A percentile compares a stretch with the other conserved stretches of the same genome.
These are phyloP conservation scores for Pammene fasciana DNA, from an alignment of 2,888 invertebrate species.

Conservation along the genomic window DNA sequence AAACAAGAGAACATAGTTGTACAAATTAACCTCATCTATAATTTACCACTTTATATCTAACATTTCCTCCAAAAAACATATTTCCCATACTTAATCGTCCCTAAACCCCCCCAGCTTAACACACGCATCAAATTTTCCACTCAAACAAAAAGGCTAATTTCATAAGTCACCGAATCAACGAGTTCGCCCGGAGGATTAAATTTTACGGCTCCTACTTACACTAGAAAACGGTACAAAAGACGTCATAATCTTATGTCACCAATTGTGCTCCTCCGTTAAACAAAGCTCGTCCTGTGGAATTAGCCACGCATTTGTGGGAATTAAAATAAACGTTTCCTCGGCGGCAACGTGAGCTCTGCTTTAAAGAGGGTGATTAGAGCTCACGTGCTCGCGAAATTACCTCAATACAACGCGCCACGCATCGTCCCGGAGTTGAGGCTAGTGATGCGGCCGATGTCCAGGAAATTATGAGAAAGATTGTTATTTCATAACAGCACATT, in stretches of 20 bases:
- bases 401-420: slow-evolving; percentile 62
- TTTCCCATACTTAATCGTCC: not conserved
- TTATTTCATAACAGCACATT: too few species aligned
- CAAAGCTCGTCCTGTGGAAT: slow-evolving; percentile 71
- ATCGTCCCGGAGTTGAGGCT: slow-evolving; percentile 42
- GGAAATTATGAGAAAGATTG: too few species aligned
- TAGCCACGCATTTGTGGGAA: slow-evolving; percentile 74
- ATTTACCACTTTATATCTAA: not conserved
- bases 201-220: slow-evolving; percentile 36
- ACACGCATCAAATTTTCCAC: slow-evolving; percentile 28
- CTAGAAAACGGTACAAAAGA: slow-evolving; percentile 41
- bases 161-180: slow-evolving; percentile 24
- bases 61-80: not conserved
- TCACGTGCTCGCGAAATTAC: slow-evolving; percentile 67
- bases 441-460: too few species aligned
- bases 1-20: not conserved
- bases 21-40: not conserved
- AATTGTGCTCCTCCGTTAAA: slow-evolving; percentile 68
- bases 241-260: slow-evolving; percentile 51
- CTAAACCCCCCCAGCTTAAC: slow-evolving; percentile 8
- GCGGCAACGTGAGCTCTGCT: slow-evolving; percentile 67
- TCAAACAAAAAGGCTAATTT: slow-evolving; percentile 29
- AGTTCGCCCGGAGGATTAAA: slow-evolving; percentile 31
- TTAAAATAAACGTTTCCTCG: slow-evolving; percentile 74
- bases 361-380: slow-evolving; percentile 74